Conservation (phyloP, 2,113 vertebrate genomes). For the Ovis canadensis region DNA sequence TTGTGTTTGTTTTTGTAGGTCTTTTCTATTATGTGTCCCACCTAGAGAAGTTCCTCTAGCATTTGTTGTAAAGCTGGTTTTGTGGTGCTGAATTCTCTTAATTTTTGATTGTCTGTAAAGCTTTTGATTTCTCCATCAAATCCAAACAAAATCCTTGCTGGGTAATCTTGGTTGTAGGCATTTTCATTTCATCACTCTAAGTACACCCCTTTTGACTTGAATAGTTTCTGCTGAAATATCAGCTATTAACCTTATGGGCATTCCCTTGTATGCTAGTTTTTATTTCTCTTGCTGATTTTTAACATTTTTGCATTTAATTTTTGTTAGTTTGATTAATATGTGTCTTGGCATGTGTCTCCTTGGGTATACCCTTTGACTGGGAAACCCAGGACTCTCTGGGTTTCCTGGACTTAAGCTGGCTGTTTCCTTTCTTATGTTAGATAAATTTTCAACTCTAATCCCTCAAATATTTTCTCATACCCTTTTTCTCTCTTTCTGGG, state of each 20-base stretch:
- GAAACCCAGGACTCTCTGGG: neutral
- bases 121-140: neutral
- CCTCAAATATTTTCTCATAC: neutral
- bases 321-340: neutral
- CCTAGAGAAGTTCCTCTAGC: neutral
- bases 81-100: neutral
- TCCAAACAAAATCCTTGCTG: neutral
- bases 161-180: neutral
- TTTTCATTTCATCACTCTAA: neutral
- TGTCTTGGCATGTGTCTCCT: neutral
- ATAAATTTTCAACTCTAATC: neutral
- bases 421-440: neutral
- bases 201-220: neutral
- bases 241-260: neutral
- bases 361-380: neutral
- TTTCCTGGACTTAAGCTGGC: neutral
- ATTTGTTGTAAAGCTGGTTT: neutral
- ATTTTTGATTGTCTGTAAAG: neutral
- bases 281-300: neutral
- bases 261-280: neutral
- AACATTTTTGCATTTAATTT: neutral
- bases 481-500: neutral
- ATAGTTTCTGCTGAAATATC: neutral
- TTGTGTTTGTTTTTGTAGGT: neutral
- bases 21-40: neutral